Evolutionary conservation across 1,140 invertebrate species (phyloP).

Genomic region (Heliothis subflexa): DNA sequence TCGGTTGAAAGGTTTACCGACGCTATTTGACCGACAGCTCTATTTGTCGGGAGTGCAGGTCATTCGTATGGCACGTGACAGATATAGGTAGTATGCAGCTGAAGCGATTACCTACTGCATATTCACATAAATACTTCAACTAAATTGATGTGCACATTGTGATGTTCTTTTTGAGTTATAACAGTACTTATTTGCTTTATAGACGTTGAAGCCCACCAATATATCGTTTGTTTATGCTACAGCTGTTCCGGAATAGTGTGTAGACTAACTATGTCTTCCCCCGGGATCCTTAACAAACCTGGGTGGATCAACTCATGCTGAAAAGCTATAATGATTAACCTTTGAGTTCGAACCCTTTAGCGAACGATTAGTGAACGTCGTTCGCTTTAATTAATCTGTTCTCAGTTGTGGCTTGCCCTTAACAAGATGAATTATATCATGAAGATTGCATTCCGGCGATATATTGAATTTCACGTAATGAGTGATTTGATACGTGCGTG

Average conservation of each 20-base stretch:
- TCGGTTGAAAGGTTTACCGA: slow-evolving; percentile 48
- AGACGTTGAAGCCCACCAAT: neutral
- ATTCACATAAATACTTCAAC: slow-evolving; percentile 29
- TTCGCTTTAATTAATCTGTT: slow-evolving; percentile 45
- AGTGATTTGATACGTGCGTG: slow-evolving; percentile 8
- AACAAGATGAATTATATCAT: slow-evolving; percentile 43
- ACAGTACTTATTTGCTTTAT: neutral
- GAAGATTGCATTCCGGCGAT: slow-evolving; percentile 36
- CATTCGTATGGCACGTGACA: slow-evolving; percentile 47
- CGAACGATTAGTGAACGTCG: slow-evolving; percentile 35
- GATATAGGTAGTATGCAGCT: slow-evolving; percentile 41
- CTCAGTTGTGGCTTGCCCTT: slow-evolving; percentile 38
- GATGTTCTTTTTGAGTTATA: neutral
- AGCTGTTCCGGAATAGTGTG: neutral
- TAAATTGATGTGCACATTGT: neutral
- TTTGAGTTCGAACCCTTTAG: slow-evolving; percentile 42
- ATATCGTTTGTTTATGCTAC: too few species aligned
- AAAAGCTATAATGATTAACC: slow-evolving; percentile 43
- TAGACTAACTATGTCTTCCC: slow-evolving; percentile 6
- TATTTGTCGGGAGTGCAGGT: slow-evolving; percentile 50
- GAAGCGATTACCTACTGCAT: slow-evolving; percentile 21
- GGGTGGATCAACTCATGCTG: slow-evolving; percentile 22
- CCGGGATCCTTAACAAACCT: neutral
- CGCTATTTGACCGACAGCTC: slow-evolving; percentile 49
- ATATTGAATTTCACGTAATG: slow-evolving; percentile 40